phyloP scores from a whole-genome alignment of 2,888 invertebrate species.

The Terebella lapidaria region DNA sequence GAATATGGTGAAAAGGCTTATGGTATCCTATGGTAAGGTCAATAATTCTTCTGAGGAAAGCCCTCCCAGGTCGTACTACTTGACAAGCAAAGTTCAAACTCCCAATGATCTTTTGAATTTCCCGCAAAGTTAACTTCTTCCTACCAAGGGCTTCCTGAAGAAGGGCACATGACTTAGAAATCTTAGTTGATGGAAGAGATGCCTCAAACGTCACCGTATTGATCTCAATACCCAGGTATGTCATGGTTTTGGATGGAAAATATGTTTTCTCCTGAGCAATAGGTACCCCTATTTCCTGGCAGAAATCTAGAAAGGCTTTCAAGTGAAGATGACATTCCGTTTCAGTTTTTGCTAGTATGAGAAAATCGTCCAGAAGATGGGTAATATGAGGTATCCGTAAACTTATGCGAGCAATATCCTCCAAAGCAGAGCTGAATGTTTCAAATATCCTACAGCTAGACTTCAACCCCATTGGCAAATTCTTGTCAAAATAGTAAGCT shows the following conservation, averaged over 20 bases:
- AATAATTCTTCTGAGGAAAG: not conserved
- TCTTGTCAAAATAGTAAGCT: conserved; percentile 4
- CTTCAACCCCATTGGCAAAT: conserved; percentile 6
- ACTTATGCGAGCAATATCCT: not conserved
- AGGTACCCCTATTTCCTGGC: not conserved
- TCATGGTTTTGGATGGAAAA: not conserved
- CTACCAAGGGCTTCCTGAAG: not conserved
- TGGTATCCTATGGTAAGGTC: not conserved
- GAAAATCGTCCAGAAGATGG: not conserved
- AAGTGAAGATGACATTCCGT: not conserved
- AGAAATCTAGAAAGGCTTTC: not conserved
- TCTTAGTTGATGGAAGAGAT: not conserved
- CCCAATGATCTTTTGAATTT: not conserved
- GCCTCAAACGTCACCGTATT: not conserved
- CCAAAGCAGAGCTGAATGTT: not conserved
- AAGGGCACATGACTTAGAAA: not conserved
- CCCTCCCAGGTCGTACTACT: not conserved
- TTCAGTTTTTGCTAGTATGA: not conserved
- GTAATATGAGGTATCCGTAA: not conserved
- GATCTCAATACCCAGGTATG: not conserved
- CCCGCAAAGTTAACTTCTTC: not conserved
- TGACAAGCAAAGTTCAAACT: not conserved
- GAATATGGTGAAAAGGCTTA: not conserved
- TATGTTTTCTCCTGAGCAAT: not conserved
- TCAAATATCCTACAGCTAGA: not conserved